A percentile compares a stretch with the other conserved stretches of the same genome.
phyloP scores from a whole-genome alignment of 2,113 vertebrate species.

The Ciconia maguari region DNA sequence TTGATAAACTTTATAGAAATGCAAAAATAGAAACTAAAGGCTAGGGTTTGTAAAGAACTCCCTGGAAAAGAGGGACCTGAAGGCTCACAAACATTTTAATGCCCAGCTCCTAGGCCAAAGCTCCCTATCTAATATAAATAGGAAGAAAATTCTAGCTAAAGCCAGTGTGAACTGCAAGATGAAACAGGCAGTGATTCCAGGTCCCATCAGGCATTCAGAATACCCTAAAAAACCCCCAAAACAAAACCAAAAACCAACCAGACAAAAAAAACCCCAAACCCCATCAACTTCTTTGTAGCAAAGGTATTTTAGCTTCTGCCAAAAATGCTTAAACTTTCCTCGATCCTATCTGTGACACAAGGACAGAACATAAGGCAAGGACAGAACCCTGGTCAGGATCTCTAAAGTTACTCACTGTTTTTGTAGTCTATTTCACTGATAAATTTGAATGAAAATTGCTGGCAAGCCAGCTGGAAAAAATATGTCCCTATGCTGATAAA shows the following conservation, averaged over 20 bases:
- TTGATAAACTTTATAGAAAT: not conserved
- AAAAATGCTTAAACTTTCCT: not conserved
- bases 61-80: not conserved
- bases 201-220: not conserved
- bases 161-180: not conserved
- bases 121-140: not conserved
- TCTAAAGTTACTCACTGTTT: not conserved
- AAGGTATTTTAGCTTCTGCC: not conserved
- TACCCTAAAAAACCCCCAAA: not conserved
- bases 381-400: not conserved
- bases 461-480: slow-evolving; percentile 5
- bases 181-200: not conserved
- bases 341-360: not conserved
- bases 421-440: not conserved
- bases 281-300: not conserved
- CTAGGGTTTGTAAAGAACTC: not conserved
- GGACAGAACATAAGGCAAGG: not conserved
- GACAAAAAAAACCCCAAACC: accelerated
- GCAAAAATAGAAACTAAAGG: not conserved
- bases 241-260: not conserved
- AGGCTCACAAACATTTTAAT: not conserved
- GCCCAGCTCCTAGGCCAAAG: not conserved
- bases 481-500: not conserved
- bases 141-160: not conserved
- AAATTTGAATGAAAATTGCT: not conserved